Conservation (phyloP, 2,797 vertebrate genomes). For the Martes flavigula region DNA sequence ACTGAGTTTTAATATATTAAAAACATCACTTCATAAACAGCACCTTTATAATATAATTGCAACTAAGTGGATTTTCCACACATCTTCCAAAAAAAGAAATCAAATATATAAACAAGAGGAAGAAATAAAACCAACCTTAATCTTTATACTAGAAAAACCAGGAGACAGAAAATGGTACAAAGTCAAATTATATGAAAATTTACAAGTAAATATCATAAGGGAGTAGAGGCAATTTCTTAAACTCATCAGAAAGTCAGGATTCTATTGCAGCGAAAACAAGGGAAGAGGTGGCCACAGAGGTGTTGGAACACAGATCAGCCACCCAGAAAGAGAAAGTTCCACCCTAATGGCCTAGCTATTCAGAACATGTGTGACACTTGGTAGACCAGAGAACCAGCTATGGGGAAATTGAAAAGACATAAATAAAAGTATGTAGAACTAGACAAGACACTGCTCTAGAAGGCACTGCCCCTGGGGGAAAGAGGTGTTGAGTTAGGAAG, state of each 20-base stretch:
- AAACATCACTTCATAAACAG: not conserved
- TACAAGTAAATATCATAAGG: not conserved
- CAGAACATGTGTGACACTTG: not conserved
- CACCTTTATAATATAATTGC: not conserved
- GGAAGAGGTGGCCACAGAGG: not conserved
- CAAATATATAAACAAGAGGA: not conserved
- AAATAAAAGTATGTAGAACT: not conserved
- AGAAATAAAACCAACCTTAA: not conserved
- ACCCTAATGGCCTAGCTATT: not conserved
- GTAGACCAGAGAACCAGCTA: not conserved
- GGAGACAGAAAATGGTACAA: not conserved
- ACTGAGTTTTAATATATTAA: not conserved
- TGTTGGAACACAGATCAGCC: not conserved
- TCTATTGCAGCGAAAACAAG: not conserved
- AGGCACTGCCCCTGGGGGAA: not conserved
- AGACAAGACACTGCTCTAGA: not conserved
- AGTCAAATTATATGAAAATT: not conserved
- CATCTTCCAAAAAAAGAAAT: not conserved
- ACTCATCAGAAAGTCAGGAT: not conserved
- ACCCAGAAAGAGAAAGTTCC: not conserved
- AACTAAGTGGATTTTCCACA: not conserved
- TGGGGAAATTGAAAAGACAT: not conserved
- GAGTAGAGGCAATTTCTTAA: not conserved
- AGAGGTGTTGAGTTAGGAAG: not conserved
- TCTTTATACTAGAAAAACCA: not conserved